Evolutionary conservation across 2,113 vertebrate species (phyloP).

Genomic region (Burhinus oedicnemus): DNA sequence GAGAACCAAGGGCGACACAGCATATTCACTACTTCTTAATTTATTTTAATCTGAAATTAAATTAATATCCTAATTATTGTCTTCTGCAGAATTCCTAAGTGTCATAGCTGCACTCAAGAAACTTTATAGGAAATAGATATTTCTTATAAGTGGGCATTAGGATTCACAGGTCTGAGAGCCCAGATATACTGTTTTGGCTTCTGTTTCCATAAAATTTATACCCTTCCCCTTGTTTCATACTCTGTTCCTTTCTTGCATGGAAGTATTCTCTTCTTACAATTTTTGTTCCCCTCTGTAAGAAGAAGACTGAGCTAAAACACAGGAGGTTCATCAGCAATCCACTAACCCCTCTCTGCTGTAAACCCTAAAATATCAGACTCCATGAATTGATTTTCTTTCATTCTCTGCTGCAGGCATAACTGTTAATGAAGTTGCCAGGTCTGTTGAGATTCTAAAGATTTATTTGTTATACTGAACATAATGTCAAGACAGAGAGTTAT

Average conservation of each 20-base stretch:
- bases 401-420: slow-evolving; percentile 29
- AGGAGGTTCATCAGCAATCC: neutral
- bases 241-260: neutral
- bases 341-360: neutral
- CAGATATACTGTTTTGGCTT: neutral
- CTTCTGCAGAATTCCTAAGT: neutral
- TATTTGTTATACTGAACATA: slow-evolving; percentile 66
- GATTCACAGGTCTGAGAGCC: neutral
- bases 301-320: neutral
- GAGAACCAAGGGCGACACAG: neutral
- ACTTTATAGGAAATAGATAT: neutral
- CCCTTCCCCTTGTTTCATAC: neutral
- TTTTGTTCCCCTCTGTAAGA: neutral
- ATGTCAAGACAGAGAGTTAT: slow-evolving; percentile 58
- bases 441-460: slow-evolving; percentile 64
- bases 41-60: neutral
- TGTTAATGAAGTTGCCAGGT: slow-evolving; percentile 69
- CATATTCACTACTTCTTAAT: neutral
- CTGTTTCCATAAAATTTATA: neutral
- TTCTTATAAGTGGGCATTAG: neutral
- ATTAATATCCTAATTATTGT: neutral
- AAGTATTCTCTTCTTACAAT: neutral
- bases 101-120: neutral
- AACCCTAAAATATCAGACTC: slow-evolving; percentile 35
- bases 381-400: slow-evolving; percentile 64